Evolutionary conservation across 37 sponge, comb jelly and placozoan species (phyloP).

Genomic region (Hexactinellida sp.): DNA sequence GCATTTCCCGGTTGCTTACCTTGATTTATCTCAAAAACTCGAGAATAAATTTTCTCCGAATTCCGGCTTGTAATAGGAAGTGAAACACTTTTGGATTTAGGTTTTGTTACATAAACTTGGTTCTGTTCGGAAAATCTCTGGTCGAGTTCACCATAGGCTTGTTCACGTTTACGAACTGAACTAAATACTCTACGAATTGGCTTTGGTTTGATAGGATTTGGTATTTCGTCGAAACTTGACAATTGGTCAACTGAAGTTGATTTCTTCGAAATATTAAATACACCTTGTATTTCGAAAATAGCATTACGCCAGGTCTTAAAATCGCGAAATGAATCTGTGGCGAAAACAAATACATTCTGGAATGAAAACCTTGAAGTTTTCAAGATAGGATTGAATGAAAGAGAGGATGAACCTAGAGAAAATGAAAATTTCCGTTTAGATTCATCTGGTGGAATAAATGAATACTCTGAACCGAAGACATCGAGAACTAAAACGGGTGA

Average conservation of each 20-base stretch:
- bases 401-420: not conserved
- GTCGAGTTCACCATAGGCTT: not conserved
- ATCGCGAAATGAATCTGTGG: not conserved
- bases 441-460: not conserved
- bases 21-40: not conserved
- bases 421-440: not conserved
- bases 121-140: not conserved
- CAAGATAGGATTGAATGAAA: not conserved
- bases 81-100: not conserved
- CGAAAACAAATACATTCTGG: not conserved
- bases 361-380: not conserved
- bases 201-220: not conserved
- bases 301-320: not conserved
- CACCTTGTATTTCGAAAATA: not conserved
- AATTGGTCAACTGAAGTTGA: not conserved
- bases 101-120: not conserved
- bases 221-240: not conserved
- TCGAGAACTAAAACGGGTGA: not conserved
- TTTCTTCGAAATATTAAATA: not conserved
- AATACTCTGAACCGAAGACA: not conserved
- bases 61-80: not conserved
- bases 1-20: not conserved
- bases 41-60: constrained; percentile 4
- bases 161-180: not conserved
- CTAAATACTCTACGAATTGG: constrained; percentile 6